Conservation (phyloP, 92 coral and sea anemone species). For the Palythoa grandis region DNA sequence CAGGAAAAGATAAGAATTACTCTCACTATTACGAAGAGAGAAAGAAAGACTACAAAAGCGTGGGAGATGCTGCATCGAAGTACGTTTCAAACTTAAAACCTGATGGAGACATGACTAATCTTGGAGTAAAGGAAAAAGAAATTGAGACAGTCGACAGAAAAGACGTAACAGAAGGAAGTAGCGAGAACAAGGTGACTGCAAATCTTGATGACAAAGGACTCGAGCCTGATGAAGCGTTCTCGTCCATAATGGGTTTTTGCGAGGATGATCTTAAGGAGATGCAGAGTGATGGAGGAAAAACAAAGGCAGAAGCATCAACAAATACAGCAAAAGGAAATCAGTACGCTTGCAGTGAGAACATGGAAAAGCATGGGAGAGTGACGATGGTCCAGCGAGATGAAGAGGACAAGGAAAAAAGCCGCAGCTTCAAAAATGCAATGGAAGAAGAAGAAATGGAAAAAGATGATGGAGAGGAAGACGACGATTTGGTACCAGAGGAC, state of each 20-base stretch:
- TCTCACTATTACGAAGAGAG: constrained; percentile 22
- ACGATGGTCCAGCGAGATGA: neutral
- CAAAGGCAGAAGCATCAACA: neutral
- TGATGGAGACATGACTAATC: neutral
- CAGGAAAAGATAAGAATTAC: constrained; percentile 22
- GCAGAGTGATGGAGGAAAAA: neutral
- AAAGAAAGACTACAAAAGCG: constrained; percentile 9
- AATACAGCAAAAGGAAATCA: neutral
- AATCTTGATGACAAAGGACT: neutral
- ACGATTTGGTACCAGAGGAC: neutral
- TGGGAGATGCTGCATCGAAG: constrained; percentile 28
- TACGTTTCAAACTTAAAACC: constrained; percentile 11
- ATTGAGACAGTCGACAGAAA: neutral
- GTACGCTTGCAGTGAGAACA: neutral
- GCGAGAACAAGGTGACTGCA: neutral
- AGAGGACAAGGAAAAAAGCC: neutral
- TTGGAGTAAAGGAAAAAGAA: neutral
- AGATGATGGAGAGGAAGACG: neutral
- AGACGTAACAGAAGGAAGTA: neutral
- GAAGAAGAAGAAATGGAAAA: neutral
- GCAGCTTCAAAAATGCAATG: neutral
- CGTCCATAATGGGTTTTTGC: neutral
- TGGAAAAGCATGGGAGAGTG: neutral
- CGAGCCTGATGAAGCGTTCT: neutral
- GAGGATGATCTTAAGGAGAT: neutral